Conservation (phyloP, 2,888 invertebrate species). For the Lasioglossum oenotherae region DNA sequence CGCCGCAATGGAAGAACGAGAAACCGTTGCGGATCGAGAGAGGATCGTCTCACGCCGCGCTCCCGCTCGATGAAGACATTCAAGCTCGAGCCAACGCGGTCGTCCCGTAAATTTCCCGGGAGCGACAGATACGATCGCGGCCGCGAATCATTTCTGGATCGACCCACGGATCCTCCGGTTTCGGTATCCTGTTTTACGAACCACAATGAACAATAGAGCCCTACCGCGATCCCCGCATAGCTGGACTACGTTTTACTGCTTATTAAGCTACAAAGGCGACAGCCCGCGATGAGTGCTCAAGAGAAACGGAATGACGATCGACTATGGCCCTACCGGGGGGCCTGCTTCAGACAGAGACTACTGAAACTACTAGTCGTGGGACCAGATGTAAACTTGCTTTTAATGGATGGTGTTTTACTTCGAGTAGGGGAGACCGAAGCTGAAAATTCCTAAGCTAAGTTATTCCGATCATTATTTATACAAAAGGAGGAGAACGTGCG, state of each 20-base stretch:
- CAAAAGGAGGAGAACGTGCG: no score
- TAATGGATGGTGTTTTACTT: neutral
- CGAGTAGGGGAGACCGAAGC: no score
- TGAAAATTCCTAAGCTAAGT: no score
- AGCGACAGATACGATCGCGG: slow-evolving; percentile 77
- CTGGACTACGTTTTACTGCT: slow-evolving; percentile 36
- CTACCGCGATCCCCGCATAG: neutral
- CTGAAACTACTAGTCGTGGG: neutral
- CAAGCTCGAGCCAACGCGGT: slow-evolving; percentile 68
- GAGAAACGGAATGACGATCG: neutral
- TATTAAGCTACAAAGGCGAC: slow-evolving; percentile 36
- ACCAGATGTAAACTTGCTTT: neutral
- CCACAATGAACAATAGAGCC: slow-evolving; percentile 45
- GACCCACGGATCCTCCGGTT: slow-evolving; percentile 55
- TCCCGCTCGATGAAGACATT: slow-evolving; percentile 75
- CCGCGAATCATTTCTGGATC: slow-evolving; percentile 75
- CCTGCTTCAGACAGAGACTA: neutral
- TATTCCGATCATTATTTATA: no score
- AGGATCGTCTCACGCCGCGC: slow-evolving; percentile 44
- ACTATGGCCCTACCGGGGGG: neutral
- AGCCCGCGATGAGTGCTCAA: neutral
- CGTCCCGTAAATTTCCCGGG: slow-evolving; percentile 77
- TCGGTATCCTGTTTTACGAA: slow-evolving; percentile 44
- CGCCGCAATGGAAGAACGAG: slow-evolving; percentile 38
- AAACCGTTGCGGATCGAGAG: slow-evolving; percentile 49